Evolutionary conservation across 2,888 invertebrate genomes (phyloP).

Genomic region (Uropetala carovei): DNA sequence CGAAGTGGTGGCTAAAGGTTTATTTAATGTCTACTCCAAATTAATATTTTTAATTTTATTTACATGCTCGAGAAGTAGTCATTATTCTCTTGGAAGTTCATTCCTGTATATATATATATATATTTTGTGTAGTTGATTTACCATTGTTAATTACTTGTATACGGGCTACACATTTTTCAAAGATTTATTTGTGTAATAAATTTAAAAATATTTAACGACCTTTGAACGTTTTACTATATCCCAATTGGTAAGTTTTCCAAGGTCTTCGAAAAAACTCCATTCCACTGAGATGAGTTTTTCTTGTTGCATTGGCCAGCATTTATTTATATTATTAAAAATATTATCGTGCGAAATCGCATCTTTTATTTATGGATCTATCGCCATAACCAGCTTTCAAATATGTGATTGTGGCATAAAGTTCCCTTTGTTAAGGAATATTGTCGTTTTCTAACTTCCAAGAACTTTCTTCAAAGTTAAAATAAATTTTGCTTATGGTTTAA

Average conservation of each 20-base stretch:
- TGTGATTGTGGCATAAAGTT: no score
- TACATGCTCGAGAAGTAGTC: conserved; percentile 58
- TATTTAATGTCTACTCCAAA: conserved; percentile 52
- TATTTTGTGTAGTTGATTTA: conserved; percentile 63
- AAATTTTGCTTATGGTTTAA: no score
- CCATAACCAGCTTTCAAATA: no score
- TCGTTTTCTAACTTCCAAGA: no score
- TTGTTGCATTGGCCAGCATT: no score
- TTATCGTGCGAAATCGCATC: no score
- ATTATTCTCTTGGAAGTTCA: conserved; percentile 36
- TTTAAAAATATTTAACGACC: conserved; percentile 45
- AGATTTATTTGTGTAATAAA: conserved; percentile 63
- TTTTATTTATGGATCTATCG: no score
- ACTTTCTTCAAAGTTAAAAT: no score
- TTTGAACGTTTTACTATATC: not conserved
- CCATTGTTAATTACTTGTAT: conserved; percentile 61
- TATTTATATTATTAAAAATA: no score
- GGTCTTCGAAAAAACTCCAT: no score
- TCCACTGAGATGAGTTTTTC: no score
- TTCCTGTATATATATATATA: conserved; percentile 29
- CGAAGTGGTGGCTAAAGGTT: conserved; percentile 41
- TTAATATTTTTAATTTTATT: conserved; percentile 49
- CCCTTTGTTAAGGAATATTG: no score
- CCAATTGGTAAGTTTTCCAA: not conserved
- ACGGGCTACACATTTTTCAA: conserved; percentile 57